A percentile compares a stretch with the other conserved stretches of the same genome.
phyloP scores from a whole-genome alignment of 2,113 vertebrate genomes.

The Phalacrocorax pelagicus region DNA sequence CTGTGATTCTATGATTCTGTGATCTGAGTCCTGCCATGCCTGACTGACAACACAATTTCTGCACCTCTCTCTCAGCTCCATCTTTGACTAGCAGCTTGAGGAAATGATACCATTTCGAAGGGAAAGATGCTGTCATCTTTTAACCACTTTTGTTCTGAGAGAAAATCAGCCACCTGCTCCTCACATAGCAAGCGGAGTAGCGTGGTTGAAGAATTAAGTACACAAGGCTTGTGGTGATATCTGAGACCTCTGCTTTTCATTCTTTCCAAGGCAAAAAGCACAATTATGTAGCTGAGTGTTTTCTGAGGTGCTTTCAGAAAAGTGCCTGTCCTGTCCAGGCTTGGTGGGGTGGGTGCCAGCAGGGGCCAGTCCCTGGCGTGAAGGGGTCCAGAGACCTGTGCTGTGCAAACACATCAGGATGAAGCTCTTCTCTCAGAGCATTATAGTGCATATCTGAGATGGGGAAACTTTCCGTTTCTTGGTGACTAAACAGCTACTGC shows the following conservation, averaged over 20 bases:
- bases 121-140: not conserved
- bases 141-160: not conserved
- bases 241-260: not conserved
- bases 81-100: not conserved
- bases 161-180: not conserved
- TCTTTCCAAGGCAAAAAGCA: not conserved
- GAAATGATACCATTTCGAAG: not conserved
- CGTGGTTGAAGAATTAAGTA: not conserved
- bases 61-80: not conserved
- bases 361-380: not conserved
- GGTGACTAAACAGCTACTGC: not conserved
- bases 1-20: no score
- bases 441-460: not conserved
- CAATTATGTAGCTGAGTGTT: not conserved
- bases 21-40: not conserved
- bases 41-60: not conserved
- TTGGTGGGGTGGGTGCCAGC: not conserved
- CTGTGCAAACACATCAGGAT: not conserved
- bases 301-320: not conserved
- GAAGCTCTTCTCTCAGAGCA: not conserved
- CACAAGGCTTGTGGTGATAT: not conserved
- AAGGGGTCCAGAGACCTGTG: not conserved
- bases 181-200: not conserved
- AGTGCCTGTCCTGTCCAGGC: fast-evolving
- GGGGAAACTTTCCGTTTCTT: not conserved